phyloP scores from a whole-genome alignment of 2,113 vertebrate genomes.

The Coreoperca whiteheadi region DNA sequence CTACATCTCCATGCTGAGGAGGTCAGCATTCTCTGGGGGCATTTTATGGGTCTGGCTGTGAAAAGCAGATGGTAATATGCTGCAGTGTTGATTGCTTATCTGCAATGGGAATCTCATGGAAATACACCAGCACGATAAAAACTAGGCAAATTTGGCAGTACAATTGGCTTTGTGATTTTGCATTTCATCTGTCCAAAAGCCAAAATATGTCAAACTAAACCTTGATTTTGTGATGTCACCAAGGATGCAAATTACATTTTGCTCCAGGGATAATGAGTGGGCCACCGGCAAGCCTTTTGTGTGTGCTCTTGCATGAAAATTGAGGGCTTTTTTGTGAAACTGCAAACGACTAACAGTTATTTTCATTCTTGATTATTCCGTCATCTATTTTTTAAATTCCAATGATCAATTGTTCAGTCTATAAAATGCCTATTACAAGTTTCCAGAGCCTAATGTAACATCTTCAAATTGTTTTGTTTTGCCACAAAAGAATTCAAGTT shows the following conservation, averaged over 20 bases:
- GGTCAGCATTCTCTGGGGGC: background rate
- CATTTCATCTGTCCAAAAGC: background rate
- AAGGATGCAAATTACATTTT: background rate
- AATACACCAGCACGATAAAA: background rate
- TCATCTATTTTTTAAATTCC: too few species aligned
- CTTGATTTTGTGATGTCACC: background rate
- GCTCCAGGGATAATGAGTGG: background rate
- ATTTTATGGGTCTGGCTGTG: background rate
- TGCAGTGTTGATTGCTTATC: background rate
- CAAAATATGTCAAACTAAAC: background rate
- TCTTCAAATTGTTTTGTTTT: background rate
- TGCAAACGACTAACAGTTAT: background rate
- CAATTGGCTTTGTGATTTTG: too few species aligned
- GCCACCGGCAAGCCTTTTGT: background rate
- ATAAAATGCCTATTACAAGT: background rate
- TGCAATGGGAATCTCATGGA: background rate
- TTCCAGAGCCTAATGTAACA: background rate
- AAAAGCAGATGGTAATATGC: constrained; percentile 12
- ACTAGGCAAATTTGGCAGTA: background rate
- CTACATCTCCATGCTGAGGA: background rate
- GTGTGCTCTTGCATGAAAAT: background rate
- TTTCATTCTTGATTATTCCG: background rate
- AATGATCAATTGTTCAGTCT: background rate
- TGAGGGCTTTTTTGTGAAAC: too few species aligned
- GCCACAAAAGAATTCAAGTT: background rate